A percentile compares a stretch with the other conserved stretches of the same genome.
Conservation (phyloP, 1,140 invertebrate species). For the Cepaea nemoralis region DNA sequence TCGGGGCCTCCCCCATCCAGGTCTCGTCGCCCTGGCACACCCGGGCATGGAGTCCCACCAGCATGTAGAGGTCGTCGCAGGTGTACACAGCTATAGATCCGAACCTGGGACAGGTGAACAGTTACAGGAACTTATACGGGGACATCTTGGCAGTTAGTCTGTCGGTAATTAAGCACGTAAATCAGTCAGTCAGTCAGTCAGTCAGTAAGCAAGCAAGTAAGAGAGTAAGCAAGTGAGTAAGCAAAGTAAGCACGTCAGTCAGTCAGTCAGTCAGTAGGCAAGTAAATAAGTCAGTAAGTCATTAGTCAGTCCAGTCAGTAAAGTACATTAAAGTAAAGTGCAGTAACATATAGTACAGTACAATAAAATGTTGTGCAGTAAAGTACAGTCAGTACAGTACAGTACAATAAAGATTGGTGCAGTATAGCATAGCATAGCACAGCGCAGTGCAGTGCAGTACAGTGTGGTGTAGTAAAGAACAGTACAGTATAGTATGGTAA, state of each 20-base stretch:
- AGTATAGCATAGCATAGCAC: conserved; percentile 48
- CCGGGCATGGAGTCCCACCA: conserved; percentile 67
- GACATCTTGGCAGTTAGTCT: conserved; percentile 70
- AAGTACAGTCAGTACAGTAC: conserved; percentile 47
- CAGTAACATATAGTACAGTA: conserved; percentile 23
- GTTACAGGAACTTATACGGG: conserved; percentile 55
- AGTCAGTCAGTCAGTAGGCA: no score
- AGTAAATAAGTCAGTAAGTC: no score
- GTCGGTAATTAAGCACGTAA: neutral
- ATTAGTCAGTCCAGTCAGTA: no score
- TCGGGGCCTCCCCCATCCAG: conserved; percentile 71
- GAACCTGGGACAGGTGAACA: conserved; percentile 56
- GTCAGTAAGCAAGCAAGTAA: neutral
- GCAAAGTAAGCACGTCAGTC: no score
- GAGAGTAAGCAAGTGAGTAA: no score
- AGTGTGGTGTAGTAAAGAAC: conserved; percentile 19
- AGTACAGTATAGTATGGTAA: conserved; percentile 18
- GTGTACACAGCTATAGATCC: conserved; percentile 70
- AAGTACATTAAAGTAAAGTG: conserved; percentile 18
- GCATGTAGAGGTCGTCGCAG: conserved; percentile 71
- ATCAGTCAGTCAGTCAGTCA: no score
- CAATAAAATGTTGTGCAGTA: conserved; percentile 43
- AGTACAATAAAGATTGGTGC: conserved; percentile 45
- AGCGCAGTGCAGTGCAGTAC: conserved; percentile 41
- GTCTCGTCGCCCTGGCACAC: conserved; percentile 73